Evolutionary conservation across 1,140 invertebrate genomes (phyloP), one percentile per base, ranked within the genome.

Genomic region (Drosophila orena): DNA sequence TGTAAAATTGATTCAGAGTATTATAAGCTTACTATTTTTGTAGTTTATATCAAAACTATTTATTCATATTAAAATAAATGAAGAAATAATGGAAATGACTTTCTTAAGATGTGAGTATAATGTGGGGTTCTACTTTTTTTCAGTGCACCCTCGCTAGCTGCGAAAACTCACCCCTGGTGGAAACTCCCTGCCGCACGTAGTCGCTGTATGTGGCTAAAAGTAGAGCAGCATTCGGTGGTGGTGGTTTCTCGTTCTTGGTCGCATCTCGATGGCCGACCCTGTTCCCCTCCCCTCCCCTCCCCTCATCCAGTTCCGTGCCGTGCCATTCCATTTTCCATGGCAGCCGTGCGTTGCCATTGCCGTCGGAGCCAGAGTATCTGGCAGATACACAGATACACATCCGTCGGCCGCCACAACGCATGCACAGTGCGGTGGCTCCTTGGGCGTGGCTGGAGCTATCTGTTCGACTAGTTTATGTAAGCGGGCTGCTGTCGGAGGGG

Each of bases 391-490:
- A 80, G 46, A 50, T 50, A 50, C 47, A 40, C 47, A 53, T 54
- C 59, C 58, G 61, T 15, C 44, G 34, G 44, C 24, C n/a, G 66
- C 34, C 72, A 56, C 56, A 86, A 79, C 79, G 84, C 76, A 84
- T 84, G 79, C 64, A 77, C 74, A 58, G 61, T 69, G 53, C 47
- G 53, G 54, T n/a, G 7, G 40, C 47, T 40, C 24, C 43, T 80
- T 61, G 84, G 84, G 84, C 85, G 84, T 89, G 84, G 79, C 56
- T 64, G 54, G n/a, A 46, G n/a, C 60, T n/a, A n/a, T n/a, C n/a
- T n/a, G n/a, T n/a, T n/a, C n/a, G n/a, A n/a, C n/a, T n/a, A n/a
- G n/a, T n/a, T n/a, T n/a, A n/a, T n/a, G n/a, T n/a, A n/a, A n/a
- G n/a, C n/a, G n/a, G n/a, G n/a, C n/a, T n/a, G n/a, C n/a, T n/a